Conservation (phyloP, 2,797 vertebrate genomes). For the Kryptopterus vitreolus region DNA sequence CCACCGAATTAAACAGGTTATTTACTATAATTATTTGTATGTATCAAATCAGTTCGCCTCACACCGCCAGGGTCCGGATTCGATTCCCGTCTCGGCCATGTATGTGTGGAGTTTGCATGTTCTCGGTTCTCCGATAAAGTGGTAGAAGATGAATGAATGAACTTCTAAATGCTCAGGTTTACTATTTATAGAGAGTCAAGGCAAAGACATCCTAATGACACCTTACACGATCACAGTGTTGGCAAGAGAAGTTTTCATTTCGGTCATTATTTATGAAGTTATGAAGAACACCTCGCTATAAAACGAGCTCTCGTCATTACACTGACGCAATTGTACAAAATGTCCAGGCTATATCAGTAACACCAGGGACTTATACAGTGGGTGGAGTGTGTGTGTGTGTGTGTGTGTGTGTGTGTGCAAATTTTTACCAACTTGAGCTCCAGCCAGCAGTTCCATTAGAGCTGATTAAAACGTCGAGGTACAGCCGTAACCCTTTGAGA, state of each 20-base stretch:
- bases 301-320: neutral
- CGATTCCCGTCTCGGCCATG: too few relatives aligned
- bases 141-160: too few relatives aligned
- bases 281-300: neutral
- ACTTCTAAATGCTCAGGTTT: neutral
- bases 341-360: neutral
- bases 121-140: too few relatives aligned
- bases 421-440: slow-evolving; percentile 61
- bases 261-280: neutral
- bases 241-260: neutral
- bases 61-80: too few relatives aligned
- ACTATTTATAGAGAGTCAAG: too few relatives aligned
- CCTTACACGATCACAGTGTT: neutral
- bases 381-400: slow-evolving; percentile 33
- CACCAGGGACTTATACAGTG: slow-evolving; percentile 33
- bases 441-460: slow-evolving; percentile 79
- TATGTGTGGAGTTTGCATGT: too few relatives aligned
- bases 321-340: neutral
- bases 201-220: neutral
- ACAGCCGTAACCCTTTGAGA: slow-evolving; percentile 68
- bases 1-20: too few relatives aligned
- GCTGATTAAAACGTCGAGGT: slow-evolving; percentile 75
- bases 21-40: too few relatives aligned
- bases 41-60: too few relatives aligned
- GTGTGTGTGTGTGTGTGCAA: slow-evolving; percentile 51